These are phyloP conservation scores for Microcebus lehilahytsara DNA, from an alignment of 2,113 vertebrate genomes.

Conservation along the genomic window DNA sequence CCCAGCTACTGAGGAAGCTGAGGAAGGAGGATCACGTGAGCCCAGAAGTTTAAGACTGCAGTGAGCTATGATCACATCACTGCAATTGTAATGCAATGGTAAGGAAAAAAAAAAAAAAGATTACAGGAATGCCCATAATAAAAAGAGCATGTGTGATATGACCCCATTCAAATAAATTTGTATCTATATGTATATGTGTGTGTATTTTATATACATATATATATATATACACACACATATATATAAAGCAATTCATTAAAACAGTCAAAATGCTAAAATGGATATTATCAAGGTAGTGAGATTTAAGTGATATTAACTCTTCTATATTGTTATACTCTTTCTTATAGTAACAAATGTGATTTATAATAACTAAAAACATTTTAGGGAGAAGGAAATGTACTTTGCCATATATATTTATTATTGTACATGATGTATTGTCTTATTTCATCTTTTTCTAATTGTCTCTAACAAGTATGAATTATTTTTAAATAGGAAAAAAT, in stretches of 20 bases:
- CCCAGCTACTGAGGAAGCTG: too few relatives aligned
- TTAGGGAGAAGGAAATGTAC: neutral
- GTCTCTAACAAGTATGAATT: neutral
- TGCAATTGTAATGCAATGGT: too few relatives aligned
- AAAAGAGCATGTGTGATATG: neutral
- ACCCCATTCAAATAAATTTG: neutral
- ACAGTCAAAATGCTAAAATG: neutral
- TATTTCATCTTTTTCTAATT: conserved; percentile 21
- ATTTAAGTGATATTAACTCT: neutral
- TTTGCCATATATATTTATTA: neutral
- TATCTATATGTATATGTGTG: neutral
- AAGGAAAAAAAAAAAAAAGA: neutral
- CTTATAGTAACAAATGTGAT: neutral
- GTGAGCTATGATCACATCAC: too few relatives aligned
- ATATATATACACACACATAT: too few relatives aligned
- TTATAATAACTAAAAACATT: neutral
- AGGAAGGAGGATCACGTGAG: too few relatives aligned
- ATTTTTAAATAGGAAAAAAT: conserved; percentile 9
- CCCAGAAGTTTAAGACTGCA: too few relatives aligned
- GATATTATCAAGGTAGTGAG: neutral
- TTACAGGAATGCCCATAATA: neutral
- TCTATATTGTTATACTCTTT: neutral
- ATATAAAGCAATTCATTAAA: neutral
- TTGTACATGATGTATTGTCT: neutral
- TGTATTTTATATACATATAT: too few relatives aligned